Percentiles rank a stretch among this genome's conserved stretches.
Evolutionary conservation across 2,888 invertebrate species (phyloP).

Genomic region (Loripinus fragilis): DNA sequence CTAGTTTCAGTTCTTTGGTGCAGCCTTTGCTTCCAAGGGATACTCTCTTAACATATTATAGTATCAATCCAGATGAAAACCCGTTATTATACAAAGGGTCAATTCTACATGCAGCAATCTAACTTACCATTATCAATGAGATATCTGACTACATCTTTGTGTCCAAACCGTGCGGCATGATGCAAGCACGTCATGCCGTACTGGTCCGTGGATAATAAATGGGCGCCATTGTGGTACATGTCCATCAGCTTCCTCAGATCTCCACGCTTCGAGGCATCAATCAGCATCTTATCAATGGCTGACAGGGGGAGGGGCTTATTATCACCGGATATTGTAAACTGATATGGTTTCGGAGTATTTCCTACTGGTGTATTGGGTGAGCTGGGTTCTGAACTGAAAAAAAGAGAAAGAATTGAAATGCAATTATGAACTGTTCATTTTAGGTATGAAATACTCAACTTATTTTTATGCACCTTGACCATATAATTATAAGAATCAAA

Average conservation of each 20-base stretch:
- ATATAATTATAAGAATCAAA: too few species aligned
- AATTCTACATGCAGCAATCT: too few species aligned
- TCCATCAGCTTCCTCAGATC: slow-evolving; percentile 88
- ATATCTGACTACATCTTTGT: slow-evolving; percentile 95
- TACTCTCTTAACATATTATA: too few species aligned
- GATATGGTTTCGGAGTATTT: slow-evolving; percentile 59
- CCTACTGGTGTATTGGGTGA: slow-evolving; percentile 69
- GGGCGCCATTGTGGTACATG: slow-evolving; percentile 90
- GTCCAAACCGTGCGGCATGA: slow-evolving; percentile 93
- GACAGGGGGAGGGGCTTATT: slow-evolving; percentile 53
- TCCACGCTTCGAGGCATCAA: slow-evolving; percentile 82
- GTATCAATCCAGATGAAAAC: too few species aligned
- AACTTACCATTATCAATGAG: slow-evolving; percentile 88
- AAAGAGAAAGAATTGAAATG: too few species aligned
- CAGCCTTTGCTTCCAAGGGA: too few species aligned
- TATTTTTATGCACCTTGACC: too few species aligned
- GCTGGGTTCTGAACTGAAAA: slow-evolving; percentile 79
- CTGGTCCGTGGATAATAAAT: slow-evolving; percentile 78
- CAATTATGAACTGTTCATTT: too few species aligned
- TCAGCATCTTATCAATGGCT: slow-evolving; percentile 75
- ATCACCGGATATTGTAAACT: slow-evolving; percentile 54
- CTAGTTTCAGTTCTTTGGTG: too few species aligned
- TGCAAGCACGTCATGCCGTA: slow-evolving; percentile 95
- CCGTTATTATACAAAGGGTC: too few species aligned
- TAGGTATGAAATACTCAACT: too few species aligned